Conservation (phyloP, 2,113 vertebrate genomes). For the Cebidichthys violaceus region DNA sequence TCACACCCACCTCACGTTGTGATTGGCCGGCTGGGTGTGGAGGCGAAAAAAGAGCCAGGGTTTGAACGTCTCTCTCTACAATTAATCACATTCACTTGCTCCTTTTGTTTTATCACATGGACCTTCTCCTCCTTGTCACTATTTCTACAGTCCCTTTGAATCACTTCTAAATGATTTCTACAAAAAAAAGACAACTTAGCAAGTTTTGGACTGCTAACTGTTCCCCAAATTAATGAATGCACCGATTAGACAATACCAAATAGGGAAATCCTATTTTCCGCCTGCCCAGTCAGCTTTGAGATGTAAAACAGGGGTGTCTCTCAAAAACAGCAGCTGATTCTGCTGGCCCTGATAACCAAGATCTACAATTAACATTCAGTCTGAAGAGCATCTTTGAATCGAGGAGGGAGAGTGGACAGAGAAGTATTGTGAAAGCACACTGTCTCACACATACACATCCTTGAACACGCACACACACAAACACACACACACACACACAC, state of each 20-base stretch:
- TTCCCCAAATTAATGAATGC: conserved; percentile 46
- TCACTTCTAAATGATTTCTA: conserved; percentile 8
- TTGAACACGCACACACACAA: conserved; percentile 13
- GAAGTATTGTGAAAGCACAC: conserved; percentile 49
- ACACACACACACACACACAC: conserved; percentile 20
- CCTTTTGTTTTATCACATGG: conserved; percentile 3
- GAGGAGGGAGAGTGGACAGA: conserved; percentile 67
- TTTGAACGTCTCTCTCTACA: background rate
- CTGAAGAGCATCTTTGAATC: conserved; percentile 60
- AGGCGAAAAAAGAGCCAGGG: background rate
- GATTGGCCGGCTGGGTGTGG: background rate
- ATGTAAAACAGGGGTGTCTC: conserved; percentile 70
- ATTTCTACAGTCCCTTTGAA: conserved; percentile 1
- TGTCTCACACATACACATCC: conserved; percentile 12
- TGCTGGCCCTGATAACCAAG: conserved; percentile 61
- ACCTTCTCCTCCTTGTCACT: background rate
- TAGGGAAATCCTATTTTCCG: conserved; percentile 57
- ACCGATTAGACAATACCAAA: conserved; percentile 38
- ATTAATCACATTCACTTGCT: background rate
- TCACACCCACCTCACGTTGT: background rate
- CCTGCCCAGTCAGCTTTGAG: conserved; percentile 66
- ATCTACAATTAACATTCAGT: conserved; percentile 72
- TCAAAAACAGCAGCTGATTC: conserved; percentile 74
- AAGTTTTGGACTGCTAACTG: conserved; percentile 14
- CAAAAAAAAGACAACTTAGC: background rate